Evolutionary conservation across 1,140 invertebrate species (phyloP).

Genomic region (Papilio glaucus): DNA sequence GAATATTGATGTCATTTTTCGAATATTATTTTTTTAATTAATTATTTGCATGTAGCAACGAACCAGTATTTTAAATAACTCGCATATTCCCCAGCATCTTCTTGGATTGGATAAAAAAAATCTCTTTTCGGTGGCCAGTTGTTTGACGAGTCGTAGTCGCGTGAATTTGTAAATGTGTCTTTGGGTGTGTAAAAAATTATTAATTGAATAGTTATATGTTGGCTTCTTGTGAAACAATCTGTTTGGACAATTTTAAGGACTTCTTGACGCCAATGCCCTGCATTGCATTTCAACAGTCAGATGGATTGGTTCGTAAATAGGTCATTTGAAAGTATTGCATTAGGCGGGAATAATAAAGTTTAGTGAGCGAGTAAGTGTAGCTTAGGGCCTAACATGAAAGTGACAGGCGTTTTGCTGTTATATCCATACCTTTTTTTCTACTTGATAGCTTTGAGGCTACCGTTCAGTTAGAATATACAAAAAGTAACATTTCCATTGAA

Average conservation of each 20-base stretch:
- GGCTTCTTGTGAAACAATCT: slow-evolving; percentile 37
- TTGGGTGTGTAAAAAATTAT: slow-evolving; percentile 63
- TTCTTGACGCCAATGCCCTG: background rate
- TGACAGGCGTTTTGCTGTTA: slow-evolving; percentile 32
- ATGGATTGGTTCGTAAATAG: slow-evolving; percentile 31
- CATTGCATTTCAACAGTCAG: background rate
- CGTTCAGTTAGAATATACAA: background rate
- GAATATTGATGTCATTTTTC: slow-evolving; percentile 65
- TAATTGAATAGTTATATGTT: slow-evolving; percentile 40
- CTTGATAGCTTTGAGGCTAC: slow-evolving; percentile 19
- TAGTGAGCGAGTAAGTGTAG: slow-evolving; percentile 47
- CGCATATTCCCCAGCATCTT: slow-evolving; percentile 44
- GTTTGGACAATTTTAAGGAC: slow-evolving; percentile 7
- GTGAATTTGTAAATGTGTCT: slow-evolving; percentile 60
- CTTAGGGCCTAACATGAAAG: slow-evolving; percentile 41
- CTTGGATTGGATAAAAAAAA: slow-evolving; percentile 44
- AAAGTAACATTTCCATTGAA: background rate
- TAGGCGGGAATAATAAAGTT: slow-evolving; percentile 47
- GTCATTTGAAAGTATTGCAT: slow-evolving; percentile 50
- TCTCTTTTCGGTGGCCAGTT: slow-evolving; percentile 57
- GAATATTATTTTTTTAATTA: slow-evolving; percentile 69
- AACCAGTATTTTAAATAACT: slow-evolving; percentile 70
- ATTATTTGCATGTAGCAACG: slow-evolving; percentile 75
- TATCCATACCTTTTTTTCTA: slow-evolving; percentile 25
- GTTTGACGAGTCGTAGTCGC: slow-evolving; percentile 32